Evolutionary conservation across 2,113 vertebrate species (phyloP), one percentile per base, ranked within the genome.

Genomic region (Ciconia maguari): DNA sequence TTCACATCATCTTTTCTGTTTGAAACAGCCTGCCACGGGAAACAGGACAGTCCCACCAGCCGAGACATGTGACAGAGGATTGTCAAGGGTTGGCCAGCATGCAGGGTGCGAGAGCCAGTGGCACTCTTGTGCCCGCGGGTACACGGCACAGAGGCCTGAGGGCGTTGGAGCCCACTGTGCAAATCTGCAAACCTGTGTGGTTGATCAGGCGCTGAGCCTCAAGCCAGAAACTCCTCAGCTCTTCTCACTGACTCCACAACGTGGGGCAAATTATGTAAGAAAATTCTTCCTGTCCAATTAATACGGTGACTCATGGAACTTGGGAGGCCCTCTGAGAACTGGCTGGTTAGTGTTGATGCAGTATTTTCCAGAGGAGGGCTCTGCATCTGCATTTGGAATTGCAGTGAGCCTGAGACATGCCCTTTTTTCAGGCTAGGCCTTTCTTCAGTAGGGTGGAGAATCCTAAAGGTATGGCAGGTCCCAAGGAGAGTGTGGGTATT

Each of bases 11-110:
- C 24, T 46, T 55, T n/a, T 57, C 42, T 24, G 36, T n/a, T 49
- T 65, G 57, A 57, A 80, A 34, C 16, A 55, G 16, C 20, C 49
- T 71, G 29, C 25, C 58, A 49, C 3, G 4, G n/a, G 76, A n/a
- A 57, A 49, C 1, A 2, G 20, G 27, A 19, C 41, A 49, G 68
- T 34, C 24, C 49, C 49, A 71, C 44, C 49, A 41, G 8, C 25
- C 1, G 4, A 72, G 42, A n/a, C 24, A 30, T 1, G 6, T 0
- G 3, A 30, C 29, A 72, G 29, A 42, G 20, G 7, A 25, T 13
- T n/a, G 51, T 26, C 15, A 57, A 57, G 30, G 30, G n/a, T 29
- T 25, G 52, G 54, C 25, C n/a, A 70, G 29, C 49, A 49, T 0
- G 4, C 7, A 11, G 38, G 32, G 12, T 13, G 11, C 2, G 5